phyloP scores from a whole-genome alignment of 1,140 invertebrate species.

The Listronotus bonariensis region DNA sequence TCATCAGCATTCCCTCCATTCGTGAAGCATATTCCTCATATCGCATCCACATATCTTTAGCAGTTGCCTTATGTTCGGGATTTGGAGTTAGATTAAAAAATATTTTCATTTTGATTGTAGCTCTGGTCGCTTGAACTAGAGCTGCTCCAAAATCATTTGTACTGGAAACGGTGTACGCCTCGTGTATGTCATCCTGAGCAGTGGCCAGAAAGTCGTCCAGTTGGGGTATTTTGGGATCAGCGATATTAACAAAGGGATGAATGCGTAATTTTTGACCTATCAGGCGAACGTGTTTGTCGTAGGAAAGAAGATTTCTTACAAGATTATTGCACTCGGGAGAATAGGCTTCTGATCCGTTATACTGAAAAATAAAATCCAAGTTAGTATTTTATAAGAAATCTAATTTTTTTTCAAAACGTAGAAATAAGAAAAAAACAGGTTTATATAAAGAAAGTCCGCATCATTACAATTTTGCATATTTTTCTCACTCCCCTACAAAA shows the following conservation, averaged over 20 bases:
- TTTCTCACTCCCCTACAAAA: too few relatives aligned
- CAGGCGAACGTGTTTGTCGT: conserved; percentile 8
- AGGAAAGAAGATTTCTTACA: conserved; percentile 10
- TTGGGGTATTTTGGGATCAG: not conserved
- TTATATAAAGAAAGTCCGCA: too few relatives aligned
- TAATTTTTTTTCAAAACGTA: too few relatives aligned
- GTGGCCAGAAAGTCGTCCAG: not conserved
- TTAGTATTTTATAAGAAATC: not conserved
- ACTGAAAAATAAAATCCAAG: conserved; percentile 18
- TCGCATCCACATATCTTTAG: not conserved
- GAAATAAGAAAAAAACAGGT: too few relatives aligned
- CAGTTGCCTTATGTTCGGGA: not conserved
- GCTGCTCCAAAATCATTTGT: conserved; percentile 1
- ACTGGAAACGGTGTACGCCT: not conserved
- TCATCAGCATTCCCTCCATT: not conserved
- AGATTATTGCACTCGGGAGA: conserved; percentile 9
- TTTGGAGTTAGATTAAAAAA: conserved; percentile 1
- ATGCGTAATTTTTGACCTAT: conserved; percentile 3
- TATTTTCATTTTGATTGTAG: conserved; percentile 12
- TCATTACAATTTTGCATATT: too few relatives aligned
- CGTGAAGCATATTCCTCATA: conserved; percentile 6
- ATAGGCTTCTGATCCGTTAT: not conserved
- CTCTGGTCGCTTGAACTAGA: conserved; percentile 3
- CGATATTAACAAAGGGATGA: conserved; percentile 18
- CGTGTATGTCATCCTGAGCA: not conserved